These are phyloP conservation scores for Cherax destructor DNA, from an alignment of 1,140 invertebrate species.

Conservation along the genomic window DNA sequence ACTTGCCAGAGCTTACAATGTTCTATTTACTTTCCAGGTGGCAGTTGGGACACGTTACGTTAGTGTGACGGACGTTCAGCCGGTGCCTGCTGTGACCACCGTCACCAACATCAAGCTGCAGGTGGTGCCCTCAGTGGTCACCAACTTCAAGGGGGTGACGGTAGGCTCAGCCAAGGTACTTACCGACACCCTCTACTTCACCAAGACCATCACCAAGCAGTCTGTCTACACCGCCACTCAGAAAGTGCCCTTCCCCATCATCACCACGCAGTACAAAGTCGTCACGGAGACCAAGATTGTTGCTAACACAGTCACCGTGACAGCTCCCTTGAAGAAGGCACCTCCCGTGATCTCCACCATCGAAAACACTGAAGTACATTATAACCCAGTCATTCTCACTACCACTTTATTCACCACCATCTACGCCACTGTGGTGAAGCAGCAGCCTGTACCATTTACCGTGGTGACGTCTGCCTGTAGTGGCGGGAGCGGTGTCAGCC, in stretches of 20 bases:
- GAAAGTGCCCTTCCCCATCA: neutral
- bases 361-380: neutral
- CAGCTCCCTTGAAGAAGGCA: neutral
- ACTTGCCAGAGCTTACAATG: too few species aligned
- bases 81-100: neutral
- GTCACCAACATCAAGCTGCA: neutral
- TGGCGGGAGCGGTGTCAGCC: neutral
- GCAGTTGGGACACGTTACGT: neutral
- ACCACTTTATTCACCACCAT: neutral
- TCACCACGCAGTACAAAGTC: neutral
- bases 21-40: neutral
- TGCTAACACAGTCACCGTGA: neutral
- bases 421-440: neutral
- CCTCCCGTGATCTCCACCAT: neutral
- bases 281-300: neutral
- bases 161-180: neutral
- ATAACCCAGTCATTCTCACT: neutral
- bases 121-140: neutral
- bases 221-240: neutral
- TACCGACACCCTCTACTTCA: neutral
- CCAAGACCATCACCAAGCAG: neutral
- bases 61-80: neutral
- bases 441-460: neutral
- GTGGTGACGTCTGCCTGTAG: neutral
- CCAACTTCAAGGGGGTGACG: constrained; percentile 2